Evolutionary conservation across 2,113 vertebrate species (phyloP).

Genomic region (Coturnix japonica): DNA sequence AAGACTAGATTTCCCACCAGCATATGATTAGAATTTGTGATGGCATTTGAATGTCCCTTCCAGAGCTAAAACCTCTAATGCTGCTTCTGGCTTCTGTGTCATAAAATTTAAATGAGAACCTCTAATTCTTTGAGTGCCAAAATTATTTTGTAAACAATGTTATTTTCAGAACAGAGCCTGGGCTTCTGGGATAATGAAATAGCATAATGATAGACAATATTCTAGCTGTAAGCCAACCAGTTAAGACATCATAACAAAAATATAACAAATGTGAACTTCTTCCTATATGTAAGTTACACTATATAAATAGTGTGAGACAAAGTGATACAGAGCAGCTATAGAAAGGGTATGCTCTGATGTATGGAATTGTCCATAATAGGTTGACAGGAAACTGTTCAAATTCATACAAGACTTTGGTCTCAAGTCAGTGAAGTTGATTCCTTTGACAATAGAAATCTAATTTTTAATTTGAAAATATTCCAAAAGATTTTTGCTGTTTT

Average conservation of each 20-base stretch:
- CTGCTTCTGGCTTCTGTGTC: conserved; percentile 20
- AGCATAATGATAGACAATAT: not conserved
- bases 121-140: conserved; percentile 23
- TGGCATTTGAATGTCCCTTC: conserved; percentile 15
- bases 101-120: conserved; percentile 30
- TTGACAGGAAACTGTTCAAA: not conserved
- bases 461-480: not conserved
- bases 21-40: conserved; percentile 29
- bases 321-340: not conserved
- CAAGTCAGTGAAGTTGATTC: not conserved
- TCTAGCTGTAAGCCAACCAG: not conserved
- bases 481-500: fast-evolving
- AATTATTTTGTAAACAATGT: conserved; percentile 5
- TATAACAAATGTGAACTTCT: not conserved
- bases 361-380: not conserved
- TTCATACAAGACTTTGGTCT: not conserved
- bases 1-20: not conserved
- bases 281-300: not conserved
- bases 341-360: fast-evolving
- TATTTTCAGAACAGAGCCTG: not conserved
- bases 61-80: conserved; percentile 11
- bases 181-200: not conserved
- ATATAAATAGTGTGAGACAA: not conserved
- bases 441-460: not conserved
- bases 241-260: not conserved